These are phyloP conservation scores for Caenorhabditis panamensis DNA, from an alignment of 2,888 invertebrate genomes.

Conservation along the genomic window DNA sequence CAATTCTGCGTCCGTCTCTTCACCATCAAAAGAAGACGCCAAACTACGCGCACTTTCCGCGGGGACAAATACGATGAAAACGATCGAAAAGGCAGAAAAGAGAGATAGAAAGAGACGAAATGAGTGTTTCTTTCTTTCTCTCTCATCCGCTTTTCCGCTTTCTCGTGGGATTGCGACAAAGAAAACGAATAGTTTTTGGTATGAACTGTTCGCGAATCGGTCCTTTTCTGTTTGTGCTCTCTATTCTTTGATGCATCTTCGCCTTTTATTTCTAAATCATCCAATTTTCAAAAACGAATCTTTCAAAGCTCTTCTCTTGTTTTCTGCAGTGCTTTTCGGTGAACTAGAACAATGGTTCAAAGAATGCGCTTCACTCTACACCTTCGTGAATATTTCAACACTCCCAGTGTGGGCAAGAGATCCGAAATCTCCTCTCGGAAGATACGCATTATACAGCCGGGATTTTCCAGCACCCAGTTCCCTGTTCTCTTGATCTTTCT, in stretches of 20 bases:
- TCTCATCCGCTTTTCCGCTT: no score
- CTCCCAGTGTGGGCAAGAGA: no score
- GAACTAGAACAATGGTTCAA: background rate
- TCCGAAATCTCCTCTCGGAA: no score
- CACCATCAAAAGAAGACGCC: slow-evolving; percentile 12
- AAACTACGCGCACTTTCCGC: slow-evolving; percentile 34
- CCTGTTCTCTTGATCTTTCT: no score
- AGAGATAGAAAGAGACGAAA: background rate
- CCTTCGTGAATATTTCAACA: no score
- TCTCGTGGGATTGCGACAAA: background rate
- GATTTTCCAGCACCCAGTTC: no score
- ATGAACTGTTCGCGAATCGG: slow-evolving; percentile 13
- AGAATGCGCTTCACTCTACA: background rate
- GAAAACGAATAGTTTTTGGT: background rate
- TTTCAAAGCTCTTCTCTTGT: background rate
- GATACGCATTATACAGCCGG: no score
- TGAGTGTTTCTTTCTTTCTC: background rate
- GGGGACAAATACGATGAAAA: background rate
- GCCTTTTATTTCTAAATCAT: background rate
- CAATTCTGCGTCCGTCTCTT: slow-evolving; percentile 3
- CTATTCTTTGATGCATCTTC: background rate
- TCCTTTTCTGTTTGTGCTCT: background rate
- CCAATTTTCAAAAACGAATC: background rate
- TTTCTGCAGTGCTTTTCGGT: background rate
- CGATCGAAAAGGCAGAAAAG: background rate